Base-by-base conservation (phyloP, 2,888 invertebrate species). In the Idaea biselata region DNA sequence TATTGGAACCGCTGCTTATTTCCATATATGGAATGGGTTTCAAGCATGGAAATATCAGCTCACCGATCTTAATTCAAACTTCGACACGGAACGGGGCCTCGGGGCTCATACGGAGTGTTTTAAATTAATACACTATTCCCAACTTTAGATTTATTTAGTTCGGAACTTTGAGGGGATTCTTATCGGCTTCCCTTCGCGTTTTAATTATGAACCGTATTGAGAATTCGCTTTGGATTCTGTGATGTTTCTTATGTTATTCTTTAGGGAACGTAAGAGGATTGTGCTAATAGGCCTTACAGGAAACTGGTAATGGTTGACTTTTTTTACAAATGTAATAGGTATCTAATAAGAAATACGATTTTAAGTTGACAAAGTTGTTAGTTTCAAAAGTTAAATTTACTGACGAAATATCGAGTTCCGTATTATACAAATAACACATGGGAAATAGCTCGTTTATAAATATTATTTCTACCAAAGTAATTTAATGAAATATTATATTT, bases 71-170 rank as follows among this genome's bases (percentile, higher is more conserved):
- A 44, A 44, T 44, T 44, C 44, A 44, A 44, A 44, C 44, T 44
- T 44, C 44, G 44, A 44, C 44, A 11, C 2, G 44, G 44, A 44
- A 44, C 14, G 44, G 44, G 14, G 44, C 44, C 44, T 44, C 44
- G 44, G 44, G 44, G 11, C 44, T 44, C 44, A 44, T 44, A 44
- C 44, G 11, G 44, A 14, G 44, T 44, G 44, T 44, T 44, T 44
- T 44, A 44, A 44, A 44, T 44, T 44, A 44, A 44, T 44, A 44
- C 44, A 44, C 44, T 44, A 44, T 44, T 44, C 44, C 44, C 44
- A 44, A 44, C 44, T 44, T 44, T 11, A 44, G 44, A 44, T 44
- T 44, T 44, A 44, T 44, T 44, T 44, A 44, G 44, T 44, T 44
- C 11, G 14, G 44, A 44, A 44, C 44, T 44, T 44, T 44, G 44